Evolutionary conservation across 1,140 invertebrate species (phyloP).

Genomic region (Atta colombica): DNA sequence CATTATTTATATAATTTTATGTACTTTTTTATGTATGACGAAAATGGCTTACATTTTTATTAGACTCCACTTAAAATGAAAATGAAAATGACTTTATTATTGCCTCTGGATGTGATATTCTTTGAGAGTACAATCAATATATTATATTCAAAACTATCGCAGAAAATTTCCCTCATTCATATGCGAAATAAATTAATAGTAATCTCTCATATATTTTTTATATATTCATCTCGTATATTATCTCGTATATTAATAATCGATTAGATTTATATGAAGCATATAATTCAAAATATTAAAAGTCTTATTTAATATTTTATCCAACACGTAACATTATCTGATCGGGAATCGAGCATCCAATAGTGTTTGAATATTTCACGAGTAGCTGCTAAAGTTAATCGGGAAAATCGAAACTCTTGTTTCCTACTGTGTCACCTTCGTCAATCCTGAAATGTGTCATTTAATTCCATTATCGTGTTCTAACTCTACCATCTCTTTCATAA

Average conservation of each 20-base stretch:
- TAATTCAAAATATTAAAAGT: conserved; percentile 29
- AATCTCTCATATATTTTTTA: background rate
- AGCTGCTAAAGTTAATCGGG: background rate
- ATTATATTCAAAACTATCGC: background rate
- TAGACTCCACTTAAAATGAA: background rate
- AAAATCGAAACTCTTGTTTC: conserved; percentile 12
- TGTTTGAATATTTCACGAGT: conserved; percentile 41
- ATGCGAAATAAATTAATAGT: background rate
- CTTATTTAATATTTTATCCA: conserved; percentile 25
- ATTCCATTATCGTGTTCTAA: background rate
- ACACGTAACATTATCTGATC: conserved; percentile 17
- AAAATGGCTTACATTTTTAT: background rate
- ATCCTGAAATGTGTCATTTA: conserved; percentile 9
- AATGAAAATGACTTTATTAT: background rate
- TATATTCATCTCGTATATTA: background rate
- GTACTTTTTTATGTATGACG: no score
- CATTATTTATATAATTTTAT: no score
- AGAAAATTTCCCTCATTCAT: background rate
- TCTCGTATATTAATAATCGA: conserved; percentile 1
- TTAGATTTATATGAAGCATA: background rate
- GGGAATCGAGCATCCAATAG: conserved; percentile 18
- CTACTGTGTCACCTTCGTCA: background rate
- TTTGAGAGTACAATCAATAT: background rate
- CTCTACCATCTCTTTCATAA: background rate
- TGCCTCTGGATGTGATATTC: background rate